Evolutionary conservation across 2,888 invertebrate species (phyloP), one percentile per base, ranked within the genome.

Genomic region (Ophion ventricosus): DNA sequence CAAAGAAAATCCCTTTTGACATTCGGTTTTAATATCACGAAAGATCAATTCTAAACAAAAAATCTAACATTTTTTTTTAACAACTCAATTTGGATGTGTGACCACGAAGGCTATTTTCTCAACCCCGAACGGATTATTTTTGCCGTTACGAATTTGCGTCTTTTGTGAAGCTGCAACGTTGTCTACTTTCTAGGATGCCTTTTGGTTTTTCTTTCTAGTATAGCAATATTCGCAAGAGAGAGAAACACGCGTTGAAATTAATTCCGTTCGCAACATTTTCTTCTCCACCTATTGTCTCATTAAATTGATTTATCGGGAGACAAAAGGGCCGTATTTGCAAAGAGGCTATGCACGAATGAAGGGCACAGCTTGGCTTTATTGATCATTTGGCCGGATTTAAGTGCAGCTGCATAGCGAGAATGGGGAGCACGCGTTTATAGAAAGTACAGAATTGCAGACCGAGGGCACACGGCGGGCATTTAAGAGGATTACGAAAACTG

Each of bases 401-500:
- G 84, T 86, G 80, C 87, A 86, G 85, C 86, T 83, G 85, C 81
- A 67, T 66, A 70, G 64, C 63, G 72, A 63, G 73, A 66, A 69
- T 43, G 80, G 72, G 69, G 67, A 35, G 83, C 66, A 67, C 43
- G 57, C 26, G 67, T 72, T 76, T 73, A 63, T 69, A 67, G 61
- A 56, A 40, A 40, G 82, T 29, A 82, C 40, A 64, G 70, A 74
- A 78, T 76, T 56, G 76, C 76, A 82, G 82, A 76, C 74, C 74
- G 80, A 78, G 80, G 72, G 80, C 84, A 80, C 82, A 85, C 57
- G 67, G 73, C 43, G 61, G 40, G 43, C 84, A 69, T 87, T 87
- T 85, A 87, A 86, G 87, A 84, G 86, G 87, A 86, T 87, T 86
- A 87, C 83, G 84, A 80, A 82, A 86, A 86, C 81, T 64, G 80